Conservation (phyloP, 2,113 vertebrate genomes). For the Scartelaos histophorus region DNA sequence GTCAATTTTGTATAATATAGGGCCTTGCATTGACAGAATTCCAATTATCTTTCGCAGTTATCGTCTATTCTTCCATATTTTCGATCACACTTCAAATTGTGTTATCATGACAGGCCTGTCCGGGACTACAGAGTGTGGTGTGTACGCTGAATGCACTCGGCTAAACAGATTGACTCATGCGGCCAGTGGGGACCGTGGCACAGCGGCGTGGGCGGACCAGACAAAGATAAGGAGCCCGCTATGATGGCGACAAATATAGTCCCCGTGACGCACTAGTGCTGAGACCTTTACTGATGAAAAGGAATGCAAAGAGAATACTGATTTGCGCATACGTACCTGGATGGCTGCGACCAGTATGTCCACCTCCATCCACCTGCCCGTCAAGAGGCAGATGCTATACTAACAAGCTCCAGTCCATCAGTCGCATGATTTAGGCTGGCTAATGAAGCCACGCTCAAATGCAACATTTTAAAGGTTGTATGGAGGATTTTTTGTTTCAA, state of each 20-base stretch:
- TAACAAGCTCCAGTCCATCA: too few relatives aligned
- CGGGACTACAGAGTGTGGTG: too few relatives aligned
- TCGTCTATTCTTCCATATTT: too few relatives aligned
- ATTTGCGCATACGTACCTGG: neutral
- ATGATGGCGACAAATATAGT: neutral
- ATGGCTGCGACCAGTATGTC: neutral
- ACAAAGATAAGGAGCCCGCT: neutral
- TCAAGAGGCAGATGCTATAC: neutral
- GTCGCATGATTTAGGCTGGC: neutral
- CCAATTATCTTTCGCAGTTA: too few relatives aligned
- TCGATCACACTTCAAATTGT: too few relatives aligned
- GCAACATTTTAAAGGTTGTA: too few relatives aligned
- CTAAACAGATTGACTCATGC: neutral
- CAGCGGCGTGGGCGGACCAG: neutral
- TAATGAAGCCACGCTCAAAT: neutral
- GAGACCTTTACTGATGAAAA: neutral
- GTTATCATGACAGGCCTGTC: too few relatives aligned
- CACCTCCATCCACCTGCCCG: constrained; percentile 14
- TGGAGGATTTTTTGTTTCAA: too few relatives aligned
- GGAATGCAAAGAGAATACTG: neutral
- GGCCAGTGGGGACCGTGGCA: neutral
- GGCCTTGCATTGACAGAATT: too few relatives aligned
- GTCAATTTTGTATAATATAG: too few relatives aligned
- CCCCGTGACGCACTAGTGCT: neutral
- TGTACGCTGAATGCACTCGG: neutral